These are phyloP conservation scores for Lacerta agilis DNA, from an alignment of 2,797 vertebrate species.

Conservation along the genomic window DNA sequence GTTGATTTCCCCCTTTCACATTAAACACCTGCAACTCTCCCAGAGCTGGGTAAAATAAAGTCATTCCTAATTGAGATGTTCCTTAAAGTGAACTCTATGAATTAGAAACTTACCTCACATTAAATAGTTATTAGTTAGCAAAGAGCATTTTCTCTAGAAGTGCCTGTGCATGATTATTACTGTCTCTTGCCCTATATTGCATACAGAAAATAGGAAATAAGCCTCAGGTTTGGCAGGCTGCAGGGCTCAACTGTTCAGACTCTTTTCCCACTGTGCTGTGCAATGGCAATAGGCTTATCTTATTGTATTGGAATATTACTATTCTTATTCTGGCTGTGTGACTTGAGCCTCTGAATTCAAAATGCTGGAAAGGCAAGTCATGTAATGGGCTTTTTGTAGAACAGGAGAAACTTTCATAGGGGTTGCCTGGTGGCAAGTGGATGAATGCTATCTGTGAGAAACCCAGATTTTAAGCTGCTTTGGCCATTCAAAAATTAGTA, in stretches of 20 bases:
- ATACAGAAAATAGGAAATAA: not conserved
- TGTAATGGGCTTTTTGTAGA: not conserved
- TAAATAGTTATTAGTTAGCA: slow-evolving; percentile 1
- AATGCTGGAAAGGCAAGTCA: not conserved
- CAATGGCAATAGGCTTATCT: not conserved
- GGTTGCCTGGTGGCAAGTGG: not conserved
- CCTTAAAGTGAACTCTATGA: not conserved
- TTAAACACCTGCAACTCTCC: not conserved
- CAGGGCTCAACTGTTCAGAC: not conserved
- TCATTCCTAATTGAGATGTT: not conserved
- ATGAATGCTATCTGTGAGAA: not conserved
- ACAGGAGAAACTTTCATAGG: not conserved
- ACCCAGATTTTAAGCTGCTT: slow-evolving; percentile 17
- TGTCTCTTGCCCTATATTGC: not conserved
- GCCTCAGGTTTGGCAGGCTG: not conserved
- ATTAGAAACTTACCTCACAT: not conserved
- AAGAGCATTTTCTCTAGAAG: not conserved
- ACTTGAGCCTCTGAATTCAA: not conserved
- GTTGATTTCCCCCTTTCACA: not conserved
- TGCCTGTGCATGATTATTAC: not conserved
- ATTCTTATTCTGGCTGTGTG: not conserved
- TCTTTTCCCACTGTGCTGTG: not conserved
- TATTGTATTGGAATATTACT: not conserved
- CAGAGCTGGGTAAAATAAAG: not conserved
- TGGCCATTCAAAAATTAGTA: not conserved